Conservation (phyloP, 2,113 vertebrate species). For the Bolborhynchus lineola region DNA sequence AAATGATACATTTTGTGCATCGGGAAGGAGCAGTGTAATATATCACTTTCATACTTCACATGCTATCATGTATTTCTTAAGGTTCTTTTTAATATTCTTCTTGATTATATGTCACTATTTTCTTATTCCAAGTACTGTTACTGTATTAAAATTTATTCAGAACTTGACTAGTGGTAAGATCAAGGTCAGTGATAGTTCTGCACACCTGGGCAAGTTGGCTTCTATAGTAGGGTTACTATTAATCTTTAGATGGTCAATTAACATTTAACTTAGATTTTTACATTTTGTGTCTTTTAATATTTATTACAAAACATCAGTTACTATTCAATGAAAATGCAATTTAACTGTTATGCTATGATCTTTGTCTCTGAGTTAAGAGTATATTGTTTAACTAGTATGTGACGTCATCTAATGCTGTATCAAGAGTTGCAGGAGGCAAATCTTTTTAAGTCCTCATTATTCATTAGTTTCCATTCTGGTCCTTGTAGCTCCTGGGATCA, state of each 20-base stretch:
- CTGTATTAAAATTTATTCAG: not conserved
- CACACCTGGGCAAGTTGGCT: not conserved
- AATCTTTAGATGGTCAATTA: not conserved
- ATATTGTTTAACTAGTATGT: not conserved
- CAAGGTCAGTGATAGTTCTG: not conserved
- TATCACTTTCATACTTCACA: not conserved
- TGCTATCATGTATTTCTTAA: not conserved
- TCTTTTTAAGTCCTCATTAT: constrained; percentile 17
- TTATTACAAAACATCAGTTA: not conserved
- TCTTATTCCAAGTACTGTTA: not conserved
- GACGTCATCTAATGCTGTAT: not conserved
- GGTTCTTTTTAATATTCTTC: not conserved
- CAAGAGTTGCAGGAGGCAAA: not conserved
- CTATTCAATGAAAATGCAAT: not conserved
- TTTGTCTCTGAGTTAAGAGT: not conserved
- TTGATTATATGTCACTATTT: not conserved
- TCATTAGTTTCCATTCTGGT: constrained; percentile 6
- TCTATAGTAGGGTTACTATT: not conserved
- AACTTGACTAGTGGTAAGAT: not conserved
- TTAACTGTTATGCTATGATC: not conserved
- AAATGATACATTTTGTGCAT: not conserved
- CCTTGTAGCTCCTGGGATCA: not conserved
- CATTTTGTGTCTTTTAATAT: not conserved
- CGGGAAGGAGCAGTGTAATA: not conserved
- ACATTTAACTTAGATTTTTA: not conserved